A percentile compares a stretch with the other conserved stretches of the same genome.
Evolutionary conservation across 2,888 invertebrate species (phyloP).

Genomic region (Agrochola litura): DNA sequence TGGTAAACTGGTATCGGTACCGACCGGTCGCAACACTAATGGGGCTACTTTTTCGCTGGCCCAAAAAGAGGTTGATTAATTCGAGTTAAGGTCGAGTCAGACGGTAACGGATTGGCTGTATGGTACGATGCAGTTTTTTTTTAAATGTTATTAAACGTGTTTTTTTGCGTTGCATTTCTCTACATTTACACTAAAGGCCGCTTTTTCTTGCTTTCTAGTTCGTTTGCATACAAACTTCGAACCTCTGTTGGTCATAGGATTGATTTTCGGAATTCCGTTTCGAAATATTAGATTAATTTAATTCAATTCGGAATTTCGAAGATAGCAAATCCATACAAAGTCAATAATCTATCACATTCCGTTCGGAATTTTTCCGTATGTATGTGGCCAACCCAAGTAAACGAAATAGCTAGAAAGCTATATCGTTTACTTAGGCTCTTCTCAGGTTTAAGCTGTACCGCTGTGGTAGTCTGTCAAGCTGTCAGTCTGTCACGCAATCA

Average conservation of each 20-base stretch:
- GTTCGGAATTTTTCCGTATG: too few relatives aligned
- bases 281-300: too few relatives aligned
- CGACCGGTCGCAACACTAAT: constrained; percentile 66
- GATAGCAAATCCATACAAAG: too few relatives aligned
- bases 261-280: too few relatives aligned
- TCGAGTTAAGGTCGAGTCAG: constrained; percentile 42
- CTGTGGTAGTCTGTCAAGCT: neutral
- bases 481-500: neutral
- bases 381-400: too few relatives aligned
- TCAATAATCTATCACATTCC: too few relatives aligned
- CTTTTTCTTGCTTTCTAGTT: neutral
- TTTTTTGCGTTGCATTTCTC: neutral
- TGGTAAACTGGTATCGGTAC: constrained; percentile 48
- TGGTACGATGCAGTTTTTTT: neutral
- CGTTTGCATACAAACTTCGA: neutral
- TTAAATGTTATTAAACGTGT: neutral
- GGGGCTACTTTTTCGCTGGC: constrained; percentile 57
- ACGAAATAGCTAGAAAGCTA: neutral
- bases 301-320: too few relatives aligned
- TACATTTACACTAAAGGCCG: too few relatives aligned
- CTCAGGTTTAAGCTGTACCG: too few relatives aligned
- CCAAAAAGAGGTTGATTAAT: constrained; percentile 66
- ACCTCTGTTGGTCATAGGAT: neutral
- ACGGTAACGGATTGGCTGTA: constrained; percentile 16
- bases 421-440: too few relatives aligned